Evolutionary conservation across 2,797 vertebrate genomes (phyloP), one percentile per base, ranked within the genome.

Genomic region (Pseudomugil tenellus): DNA sequence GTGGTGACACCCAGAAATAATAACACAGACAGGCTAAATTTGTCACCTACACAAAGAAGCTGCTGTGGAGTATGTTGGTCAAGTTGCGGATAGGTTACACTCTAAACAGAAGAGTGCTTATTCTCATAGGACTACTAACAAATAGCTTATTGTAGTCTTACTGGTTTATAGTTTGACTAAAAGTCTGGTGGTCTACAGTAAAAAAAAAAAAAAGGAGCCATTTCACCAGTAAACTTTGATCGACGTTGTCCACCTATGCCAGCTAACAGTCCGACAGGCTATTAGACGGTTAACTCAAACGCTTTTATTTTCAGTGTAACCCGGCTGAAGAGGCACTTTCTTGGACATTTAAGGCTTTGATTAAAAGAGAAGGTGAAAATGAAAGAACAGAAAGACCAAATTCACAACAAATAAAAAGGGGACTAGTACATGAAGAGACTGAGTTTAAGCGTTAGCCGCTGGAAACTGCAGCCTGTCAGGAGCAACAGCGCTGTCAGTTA

Each of bases 1-100:
- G 89, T 58, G 87, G 88, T 56, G 84, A 84, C 88, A 77, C 68
- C 64, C 72, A 83, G 68, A 74, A 87, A 84, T 79, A 84, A 85
- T 56, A 89, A 67, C 58, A 75, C n/a, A n/a, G 57, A 23, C 58
- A 70, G 62, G 81, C 87, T 90, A 88, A 90, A 77, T 88, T 43
- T 64, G 82, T 77, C 85, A 72, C 48, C 52, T n/a, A 72, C 55
- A 92, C 87, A 92, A 89, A 88, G 77, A 84, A 66, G 41, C 63
- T 67, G 70, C 52, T 80, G 79, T 78, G 70, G 61, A 67, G 28
- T 51, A 78, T 84, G 78, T 67, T 59, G 21, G 72, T 31, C 66
- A 81, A 57, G 19, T 71, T 75, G 71, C 6, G 1, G 25, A 14
- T 31, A 6, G 32, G 37, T 19, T 32, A 34, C 11, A 35, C 21